Percentiles rank a stretch among this genome's conserved stretches.
These are phyloP conservation scores for Thamnophis elegans DNA, from an alignment of 2,797 vertebrate species.

Conservation along the genomic window DNA sequence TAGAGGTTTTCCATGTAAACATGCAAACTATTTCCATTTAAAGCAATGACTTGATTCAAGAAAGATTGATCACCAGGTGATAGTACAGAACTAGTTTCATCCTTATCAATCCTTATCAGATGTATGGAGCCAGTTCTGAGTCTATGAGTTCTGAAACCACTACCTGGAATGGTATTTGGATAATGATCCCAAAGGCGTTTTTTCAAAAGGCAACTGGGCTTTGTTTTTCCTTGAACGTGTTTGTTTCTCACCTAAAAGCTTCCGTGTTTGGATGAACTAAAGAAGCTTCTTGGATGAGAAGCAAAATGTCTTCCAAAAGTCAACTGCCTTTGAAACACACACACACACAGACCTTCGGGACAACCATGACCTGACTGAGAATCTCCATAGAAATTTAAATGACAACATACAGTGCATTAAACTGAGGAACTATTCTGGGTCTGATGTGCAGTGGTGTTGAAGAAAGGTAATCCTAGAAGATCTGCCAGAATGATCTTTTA, in stretches of 20 bases:
- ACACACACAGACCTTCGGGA: too few species aligned
- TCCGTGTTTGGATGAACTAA: too few species aligned
- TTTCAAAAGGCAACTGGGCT: neutral
- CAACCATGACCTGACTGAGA: too few species aligned
- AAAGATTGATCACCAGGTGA: neutral
- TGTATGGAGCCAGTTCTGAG: neutral
- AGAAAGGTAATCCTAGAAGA: neutral
- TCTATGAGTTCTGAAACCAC: neutral
- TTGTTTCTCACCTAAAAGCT: neutral
- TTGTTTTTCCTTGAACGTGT: neutral
- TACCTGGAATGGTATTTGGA: neutral
- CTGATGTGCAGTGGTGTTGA: neutral
- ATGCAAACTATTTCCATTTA: neutral
- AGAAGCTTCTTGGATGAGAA: neutral
- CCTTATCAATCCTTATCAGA: neutral
- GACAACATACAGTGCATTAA: neutral
- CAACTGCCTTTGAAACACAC: too few species aligned
- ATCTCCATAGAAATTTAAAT: too few species aligned
- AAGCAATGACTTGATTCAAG: neutral
- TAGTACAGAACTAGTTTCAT: neutral
- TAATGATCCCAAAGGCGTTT: neutral
- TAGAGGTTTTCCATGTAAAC: neutral
- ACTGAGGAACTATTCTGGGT: neutral
- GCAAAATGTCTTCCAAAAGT: neutral
- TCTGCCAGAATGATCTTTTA: neutral